Evolutionary conservation across 2,113 vertebrate genomes (phyloP).

Genomic region (Pitta sordida): DNA sequence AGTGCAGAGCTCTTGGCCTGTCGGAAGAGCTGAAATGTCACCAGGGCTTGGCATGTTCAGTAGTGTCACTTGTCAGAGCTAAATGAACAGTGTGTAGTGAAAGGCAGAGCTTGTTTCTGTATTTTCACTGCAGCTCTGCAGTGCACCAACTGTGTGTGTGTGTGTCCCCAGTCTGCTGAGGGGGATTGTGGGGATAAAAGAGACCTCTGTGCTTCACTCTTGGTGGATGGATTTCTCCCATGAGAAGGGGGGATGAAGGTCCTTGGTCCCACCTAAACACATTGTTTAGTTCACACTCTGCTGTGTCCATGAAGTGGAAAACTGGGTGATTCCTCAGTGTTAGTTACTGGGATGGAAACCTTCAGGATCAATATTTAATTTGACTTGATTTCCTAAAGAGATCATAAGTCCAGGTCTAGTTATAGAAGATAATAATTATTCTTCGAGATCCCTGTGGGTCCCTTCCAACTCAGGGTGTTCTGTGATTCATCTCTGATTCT

Average conservation of each 20-base stretch:
- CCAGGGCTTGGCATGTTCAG: neutral
- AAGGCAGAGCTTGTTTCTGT: neutral
- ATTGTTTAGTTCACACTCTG: neutral
- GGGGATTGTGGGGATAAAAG: neutral
- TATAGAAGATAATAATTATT: neutral
- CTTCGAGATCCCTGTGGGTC: neutral
- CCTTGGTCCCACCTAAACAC: too few species aligned
- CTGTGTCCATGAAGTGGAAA: neutral
- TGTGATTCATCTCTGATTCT: neutral
- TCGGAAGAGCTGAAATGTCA: neutral
- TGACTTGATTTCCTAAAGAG: neutral
- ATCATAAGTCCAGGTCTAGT: neutral
- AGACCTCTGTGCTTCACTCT: neutral
- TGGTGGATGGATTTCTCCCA: neutral
- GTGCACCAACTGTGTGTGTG: neutral
- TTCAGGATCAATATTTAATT: neutral
- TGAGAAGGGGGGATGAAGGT: neutral
- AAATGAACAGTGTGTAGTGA: neutral
- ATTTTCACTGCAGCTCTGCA: neutral
- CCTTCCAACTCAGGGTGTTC: neutral
- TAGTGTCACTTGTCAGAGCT: slow-evolving; percentile 29
- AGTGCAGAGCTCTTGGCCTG: neutral
- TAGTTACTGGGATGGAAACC: neutral
- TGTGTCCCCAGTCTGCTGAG: neutral
- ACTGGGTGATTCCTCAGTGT: neutral